Conservation (phyloP, 2,888 invertebrate genomes). For the Eurytoma californica region DNA sequence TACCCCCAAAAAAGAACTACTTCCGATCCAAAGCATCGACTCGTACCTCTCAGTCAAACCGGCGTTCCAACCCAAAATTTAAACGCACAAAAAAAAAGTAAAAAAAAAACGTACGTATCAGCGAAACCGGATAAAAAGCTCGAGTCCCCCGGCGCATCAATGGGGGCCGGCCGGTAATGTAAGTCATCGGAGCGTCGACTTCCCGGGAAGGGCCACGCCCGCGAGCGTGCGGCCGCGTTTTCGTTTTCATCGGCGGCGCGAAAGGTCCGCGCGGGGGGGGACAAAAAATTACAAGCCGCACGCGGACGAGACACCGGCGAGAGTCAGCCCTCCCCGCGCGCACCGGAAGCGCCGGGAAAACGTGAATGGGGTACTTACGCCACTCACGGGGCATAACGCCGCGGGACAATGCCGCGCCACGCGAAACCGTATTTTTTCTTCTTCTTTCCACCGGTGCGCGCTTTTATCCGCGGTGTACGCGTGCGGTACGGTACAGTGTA, state of each 20-base stretch:
- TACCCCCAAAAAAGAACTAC: no score
- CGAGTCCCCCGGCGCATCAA: no score
- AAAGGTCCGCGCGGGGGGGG: background rate
- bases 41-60: no score
- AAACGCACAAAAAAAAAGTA: no score
- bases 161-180: slow-evolving; percentile 1
- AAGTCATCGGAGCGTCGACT: slow-evolving; percentile 47
- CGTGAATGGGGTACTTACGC: slow-evolving; percentile 68
- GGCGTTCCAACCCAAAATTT: no score
- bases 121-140: no score
- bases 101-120: no score
- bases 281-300: slow-evolving; percentile 16
- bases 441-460: background rate
- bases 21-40: no score
- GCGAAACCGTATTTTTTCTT: background rate
- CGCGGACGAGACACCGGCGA: background rate
- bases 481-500: no score
- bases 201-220: slow-evolving; percentile 54
- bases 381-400: slow-evolving; percentile 66
- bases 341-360: slow-evolving; percentile 69
- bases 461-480: slow-evolving; percentile 13
- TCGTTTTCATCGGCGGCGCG: slow-evolving; percentile 33
- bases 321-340: background rate
- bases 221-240: slow-evolving; percentile 52
- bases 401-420: slow-evolving; percentile 33